Conservation (phyloP, 2,888 invertebrate genomes). For the Unio delphinus region DNA sequence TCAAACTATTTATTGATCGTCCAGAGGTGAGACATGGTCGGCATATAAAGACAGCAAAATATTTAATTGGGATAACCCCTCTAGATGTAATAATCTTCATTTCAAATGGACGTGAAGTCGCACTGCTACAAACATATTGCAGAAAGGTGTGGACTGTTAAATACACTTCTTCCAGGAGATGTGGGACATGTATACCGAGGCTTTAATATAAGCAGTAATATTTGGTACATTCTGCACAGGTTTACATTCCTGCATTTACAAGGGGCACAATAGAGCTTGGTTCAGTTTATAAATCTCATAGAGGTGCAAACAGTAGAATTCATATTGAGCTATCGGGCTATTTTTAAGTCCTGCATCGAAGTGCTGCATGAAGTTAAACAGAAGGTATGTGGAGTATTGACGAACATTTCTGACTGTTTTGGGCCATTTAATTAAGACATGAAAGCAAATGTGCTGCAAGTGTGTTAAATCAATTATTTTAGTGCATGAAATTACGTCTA, state of each 20-base stretch:
- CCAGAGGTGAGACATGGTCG: conserved; percentile 38
- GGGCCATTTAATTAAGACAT: too few relatives aligned
- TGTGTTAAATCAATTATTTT: too few relatives aligned
- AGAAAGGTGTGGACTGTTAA: conserved; percentile 1
- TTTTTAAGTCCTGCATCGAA: too few relatives aligned
- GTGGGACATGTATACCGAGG: conserved; percentile 18
- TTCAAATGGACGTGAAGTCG: conserved; percentile 41
- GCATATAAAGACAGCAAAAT: conserved; percentile 49
- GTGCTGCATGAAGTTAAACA: too few relatives aligned
- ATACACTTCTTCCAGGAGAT: conserved; percentile 32
- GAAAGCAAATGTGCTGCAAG: too few relatives aligned
- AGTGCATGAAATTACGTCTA: too few relatives aligned
- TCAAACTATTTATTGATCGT: conserved; percentile 37
- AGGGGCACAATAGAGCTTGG: not conserved
- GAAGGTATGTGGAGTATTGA: too few relatives aligned
- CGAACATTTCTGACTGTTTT: too few relatives aligned
- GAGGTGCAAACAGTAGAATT: too few relatives aligned
- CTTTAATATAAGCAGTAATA: conserved; percentile 16
- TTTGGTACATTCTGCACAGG: conserved; percentile 8
- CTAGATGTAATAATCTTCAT: conserved; percentile 40
- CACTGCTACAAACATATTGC: conserved; percentile 27
- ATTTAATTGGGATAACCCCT: conserved; percentile 43
- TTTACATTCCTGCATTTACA: conserved; percentile 18
- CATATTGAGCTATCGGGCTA: too few relatives aligned
- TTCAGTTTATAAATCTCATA: too few relatives aligned